phyloP scores from a whole-genome alignment of 2,797 vertebrate species.

The Chaetophractus vellerosus region DNA sequence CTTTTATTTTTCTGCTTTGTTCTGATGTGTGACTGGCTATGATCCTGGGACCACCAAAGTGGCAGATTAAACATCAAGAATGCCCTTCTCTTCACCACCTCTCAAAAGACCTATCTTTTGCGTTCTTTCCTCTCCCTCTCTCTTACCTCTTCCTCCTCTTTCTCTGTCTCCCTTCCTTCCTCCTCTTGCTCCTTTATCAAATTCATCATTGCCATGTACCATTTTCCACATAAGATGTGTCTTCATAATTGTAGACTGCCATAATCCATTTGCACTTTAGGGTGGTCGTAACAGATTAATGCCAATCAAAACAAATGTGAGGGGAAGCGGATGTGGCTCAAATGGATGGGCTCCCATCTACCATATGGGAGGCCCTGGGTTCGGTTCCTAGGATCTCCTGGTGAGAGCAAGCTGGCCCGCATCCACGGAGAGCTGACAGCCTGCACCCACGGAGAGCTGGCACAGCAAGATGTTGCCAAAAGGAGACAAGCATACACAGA shows the following conservation, averaged over 20 bases:
- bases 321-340: no score
- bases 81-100: no score
- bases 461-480: no score
- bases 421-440: no score
- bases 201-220: neutral
- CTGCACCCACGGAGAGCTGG: no score
- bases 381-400: no score
- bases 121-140: neutral
- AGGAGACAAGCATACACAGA: no score
- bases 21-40: neutral
- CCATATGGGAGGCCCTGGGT: no score
- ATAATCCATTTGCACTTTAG: neutral
- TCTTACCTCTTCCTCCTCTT: neutral
- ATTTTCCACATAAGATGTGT: neutral
- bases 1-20: neutral
- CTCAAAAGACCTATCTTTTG: neutral
- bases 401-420: no score
- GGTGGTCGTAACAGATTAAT: neutral
- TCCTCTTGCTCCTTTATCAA: neutral
- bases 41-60: neutral
- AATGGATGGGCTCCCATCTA: no score
- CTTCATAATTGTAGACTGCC: neutral
- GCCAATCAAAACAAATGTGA: conserved; percentile 23
- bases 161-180: neutral
- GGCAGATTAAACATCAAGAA: neutral